These are phyloP conservation scores for Bubalus kerabau DNA, from an alignment of 2,113 vertebrate genomes.

Conservation along the genomic window DNA sequence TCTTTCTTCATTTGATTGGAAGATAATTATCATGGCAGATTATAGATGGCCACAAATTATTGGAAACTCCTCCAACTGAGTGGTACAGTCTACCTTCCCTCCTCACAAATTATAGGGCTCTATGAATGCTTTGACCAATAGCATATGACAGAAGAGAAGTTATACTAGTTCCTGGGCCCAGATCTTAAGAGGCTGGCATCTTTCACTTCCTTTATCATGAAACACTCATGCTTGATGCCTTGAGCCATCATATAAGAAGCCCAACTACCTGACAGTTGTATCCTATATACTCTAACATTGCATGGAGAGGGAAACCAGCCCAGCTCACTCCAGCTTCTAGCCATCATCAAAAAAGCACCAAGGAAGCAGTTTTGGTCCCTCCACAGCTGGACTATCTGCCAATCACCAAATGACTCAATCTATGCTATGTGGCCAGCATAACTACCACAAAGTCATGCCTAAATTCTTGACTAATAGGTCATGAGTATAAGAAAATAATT, in stretches of 20 bases:
- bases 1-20: neutral
- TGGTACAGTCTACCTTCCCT: neutral
- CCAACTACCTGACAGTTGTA: neutral
- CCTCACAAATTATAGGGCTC: neutral
- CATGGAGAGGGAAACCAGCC: neutral
- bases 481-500: neutral
- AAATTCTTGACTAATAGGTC: neutral
- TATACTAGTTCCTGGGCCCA: neutral
- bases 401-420: neutral
- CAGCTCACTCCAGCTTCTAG: neutral
- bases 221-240: neutral
- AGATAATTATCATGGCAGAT: neutral
- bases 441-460: neutral
- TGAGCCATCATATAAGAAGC: neutral
- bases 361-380: neutral
- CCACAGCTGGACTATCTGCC: too few relatives aligned
- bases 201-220: neutral
- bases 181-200: neutral
- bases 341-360: neutral
- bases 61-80: neutral
- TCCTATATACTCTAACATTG: neutral
- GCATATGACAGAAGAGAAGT: neutral
- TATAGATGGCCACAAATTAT: neutral
- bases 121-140: neutral
- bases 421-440: neutral